Percentiles rank a stretch among this genome's conserved stretches.
Evolutionary conservation across 2,888 invertebrate genomes (phyloP).

Genomic region (Leistus spinibarbis): DNA sequence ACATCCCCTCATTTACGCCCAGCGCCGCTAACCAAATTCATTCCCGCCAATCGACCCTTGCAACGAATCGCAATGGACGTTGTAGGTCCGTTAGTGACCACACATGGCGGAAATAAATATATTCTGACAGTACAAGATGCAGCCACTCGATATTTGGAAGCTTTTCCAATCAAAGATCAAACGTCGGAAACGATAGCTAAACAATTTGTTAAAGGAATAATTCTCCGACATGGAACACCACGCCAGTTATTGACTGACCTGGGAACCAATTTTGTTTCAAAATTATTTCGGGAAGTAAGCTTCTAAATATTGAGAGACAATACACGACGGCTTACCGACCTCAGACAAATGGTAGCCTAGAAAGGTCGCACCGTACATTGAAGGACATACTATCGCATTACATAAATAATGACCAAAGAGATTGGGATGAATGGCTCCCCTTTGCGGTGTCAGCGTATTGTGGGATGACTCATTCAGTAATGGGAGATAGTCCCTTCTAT

Average conservation of each 20-base stretch:
- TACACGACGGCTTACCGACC: neutral
- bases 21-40: conserved; percentile 9
- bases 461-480: neutral
- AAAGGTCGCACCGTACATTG: neutral
- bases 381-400: neutral
- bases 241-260: neutral
- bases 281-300: neutral
- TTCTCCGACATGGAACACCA: neutral
- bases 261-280: neutral
- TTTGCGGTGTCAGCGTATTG: neutral
- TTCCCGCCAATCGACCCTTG: neutral
- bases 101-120: conserved; percentile 39
- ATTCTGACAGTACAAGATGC: conserved; percentile 42
- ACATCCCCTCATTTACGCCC: conserved; percentile 6
- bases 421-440: conserved; percentile 1
- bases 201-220: conserved; percentile 1
- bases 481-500: neutral
- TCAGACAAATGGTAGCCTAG: neutral
- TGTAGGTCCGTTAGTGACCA: conserved; percentile 5
- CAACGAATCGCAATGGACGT: conserved; percentile 22
- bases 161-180: conserved; percentile 44
- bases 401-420: neutral
- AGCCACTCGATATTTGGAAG: conserved; percentile 42
- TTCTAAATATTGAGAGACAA: neutral
- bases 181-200: conserved; percentile 43